Evolutionary conservation across 2,888 invertebrate species (phyloP), one percentile per base, ranked within the genome.

Genomic region (Hypercompe scribonia): DNA sequence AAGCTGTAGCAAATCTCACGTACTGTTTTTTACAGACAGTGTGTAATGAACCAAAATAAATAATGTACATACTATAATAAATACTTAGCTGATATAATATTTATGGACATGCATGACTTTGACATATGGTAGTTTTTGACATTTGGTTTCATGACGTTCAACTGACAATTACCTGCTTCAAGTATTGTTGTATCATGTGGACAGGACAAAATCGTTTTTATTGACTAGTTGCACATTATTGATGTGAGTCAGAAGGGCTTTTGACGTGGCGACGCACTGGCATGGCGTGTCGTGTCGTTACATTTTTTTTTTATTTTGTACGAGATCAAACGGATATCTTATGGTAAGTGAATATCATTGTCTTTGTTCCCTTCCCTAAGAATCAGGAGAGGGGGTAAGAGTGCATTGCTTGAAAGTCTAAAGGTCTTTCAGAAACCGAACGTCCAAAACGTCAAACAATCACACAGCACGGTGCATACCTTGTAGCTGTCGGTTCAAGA

Each of bases 401-500:
- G n/a, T n/a, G n/a, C n/a, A 39, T 8, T 11, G 39, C 11, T 39
- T 54, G 7, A 24, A 28, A 24, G 28, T 58, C 18, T n/a, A 11
- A 31, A 31, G 13, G 11, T 64, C 1, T 46, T 36, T 15, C 34
- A 33, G 24, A 76, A 83, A 74, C 54, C 78, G 77, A 75, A 75
- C 76, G 77, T 78, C 61, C 80, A 70, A 72, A 68, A 28, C 28
- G 18, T 10, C 28, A 5, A 2, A 39, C 24, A 13, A 4, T 28
- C 8, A 34, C 18, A 33, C 64, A 58, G n/a, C 65, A 31, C 65
- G 42, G 10, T 11, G 28, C 79, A 71, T 88, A 97, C 97, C 97
- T 97, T 97, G 97, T 80, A 97, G 93, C 93, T 98, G 97, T 81
- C 97, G 93, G 91, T 97, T 97, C 82, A 98, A 97, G 84, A 97